Conservation (phyloP, 2,113 vertebrate genomes). For the Tyto alba region DNA sequence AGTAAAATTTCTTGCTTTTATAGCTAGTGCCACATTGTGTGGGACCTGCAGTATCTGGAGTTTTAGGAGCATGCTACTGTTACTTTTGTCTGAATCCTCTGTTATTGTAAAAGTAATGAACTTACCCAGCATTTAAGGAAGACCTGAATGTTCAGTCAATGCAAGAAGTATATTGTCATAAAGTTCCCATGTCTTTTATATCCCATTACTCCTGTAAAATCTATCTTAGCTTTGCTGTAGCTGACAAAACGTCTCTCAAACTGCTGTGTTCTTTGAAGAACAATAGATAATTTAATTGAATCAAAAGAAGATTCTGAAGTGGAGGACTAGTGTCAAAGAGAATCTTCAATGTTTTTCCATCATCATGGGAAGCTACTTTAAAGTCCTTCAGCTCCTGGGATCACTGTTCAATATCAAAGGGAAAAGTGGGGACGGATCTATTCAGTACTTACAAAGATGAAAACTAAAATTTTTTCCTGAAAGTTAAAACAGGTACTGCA, state of each 20-base stretch:
- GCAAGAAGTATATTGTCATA: neutral
- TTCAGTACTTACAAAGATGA: neutral
- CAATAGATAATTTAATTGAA: neutral
- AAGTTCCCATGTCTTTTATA: neutral
- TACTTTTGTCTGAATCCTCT: neutral
- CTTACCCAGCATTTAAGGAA: neutral
- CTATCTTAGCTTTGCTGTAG: neutral
- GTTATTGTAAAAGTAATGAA: neutral
- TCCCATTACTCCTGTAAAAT: neutral
- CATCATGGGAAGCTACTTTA: neutral
- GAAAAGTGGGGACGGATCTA: neutral
- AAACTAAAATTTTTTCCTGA: neutral
- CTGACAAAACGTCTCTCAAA: neutral
- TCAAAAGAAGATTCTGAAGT: neutral
- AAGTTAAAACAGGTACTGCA: neutral
- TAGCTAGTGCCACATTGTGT: neutral
- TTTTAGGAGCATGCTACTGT: neutral
- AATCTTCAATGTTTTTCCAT: neutral
- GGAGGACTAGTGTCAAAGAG: neutral
- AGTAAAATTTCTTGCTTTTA: neutral
- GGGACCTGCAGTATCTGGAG: neutral
- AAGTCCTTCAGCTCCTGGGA: neutral
- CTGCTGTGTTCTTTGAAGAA: neutral
- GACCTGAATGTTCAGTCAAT: neutral
- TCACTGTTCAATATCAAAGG: neutral